Evolutionary conservation across 2,113 vertebrate genomes (phyloP), one percentile per base, ranked within the genome.

Genomic region (Pipa parva): DNA sequence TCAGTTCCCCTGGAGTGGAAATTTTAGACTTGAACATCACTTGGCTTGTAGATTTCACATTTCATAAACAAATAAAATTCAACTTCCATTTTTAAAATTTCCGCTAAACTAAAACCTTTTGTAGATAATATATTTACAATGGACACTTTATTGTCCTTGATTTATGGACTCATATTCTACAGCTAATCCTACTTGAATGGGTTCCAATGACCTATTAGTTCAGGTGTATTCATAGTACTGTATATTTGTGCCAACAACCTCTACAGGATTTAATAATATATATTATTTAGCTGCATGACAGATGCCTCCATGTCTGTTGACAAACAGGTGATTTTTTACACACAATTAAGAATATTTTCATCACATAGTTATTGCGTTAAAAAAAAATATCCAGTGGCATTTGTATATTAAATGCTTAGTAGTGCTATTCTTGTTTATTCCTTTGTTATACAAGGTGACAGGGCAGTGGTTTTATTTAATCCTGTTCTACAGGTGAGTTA

Each of bases 281-380:
- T 60, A 68, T 68, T 68, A 52, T 68, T 70, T 70, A 70, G 18
- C 36, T 59, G 42, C 49, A 48, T 45, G 58, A 54, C 66, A 54
- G 26, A 26, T 28, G 48, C 48, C 51, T 42, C 11, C 18, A 17
- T 13, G 10, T 42, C 39, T 42, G 39, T 6, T 17, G 6, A 15
- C 3, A 17, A 42, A 48, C 66, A 70, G 66, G 61, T 61, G 66
- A 58, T 51, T 42, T n/a, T n/a, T n/a, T n/a, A n/a, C n/a, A n/a
- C n/a, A n/a, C n/a, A n/a, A n/a, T n/a, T n/a, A n/a, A n/a, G n/a
- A n/a, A n/a, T n/a, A n/a, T n/a, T n/a, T n/a, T n/a, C n/a, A n/a
- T n/a, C n/a, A n/a, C n/a, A n/a, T n/a, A n/a, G n/a, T n/a, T n/a
- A n/a, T n/a, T n/a, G n/a, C n/a, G n/a, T n/a, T n/a, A n/a, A n/a